These are phyloP conservation scores for Danionella dracula DNA, from an alignment of 2,797 vertebrate species.

Conservation along the genomic window DNA sequence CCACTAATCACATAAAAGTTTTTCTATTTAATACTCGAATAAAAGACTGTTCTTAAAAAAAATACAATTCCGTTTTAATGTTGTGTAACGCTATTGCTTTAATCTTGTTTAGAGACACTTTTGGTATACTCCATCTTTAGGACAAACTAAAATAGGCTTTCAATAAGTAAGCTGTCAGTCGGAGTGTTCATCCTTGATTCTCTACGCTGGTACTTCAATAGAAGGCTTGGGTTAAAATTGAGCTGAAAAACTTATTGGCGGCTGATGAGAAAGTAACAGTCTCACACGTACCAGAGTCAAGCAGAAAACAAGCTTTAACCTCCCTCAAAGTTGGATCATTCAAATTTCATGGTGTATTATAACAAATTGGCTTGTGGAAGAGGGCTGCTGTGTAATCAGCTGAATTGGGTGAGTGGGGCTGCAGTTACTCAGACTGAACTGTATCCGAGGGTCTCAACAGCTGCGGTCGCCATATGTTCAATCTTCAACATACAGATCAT, in stretches of 20 bases:
- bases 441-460: slow-evolving; percentile 26
- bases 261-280: slow-evolving; percentile 36
- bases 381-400: slow-evolving; percentile 26
- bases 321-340: slow-evolving; percentile 26
- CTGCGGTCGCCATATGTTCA: slow-evolving; percentile 1
- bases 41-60: too few species aligned
- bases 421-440: neutral
- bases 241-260: slow-evolving; percentile 25
- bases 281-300: slow-evolving; percentile 31
- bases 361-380: slow-evolving; percentile 17
- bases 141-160: neutral
- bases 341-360: slow-evolving; percentile 26
- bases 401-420: slow-evolving; percentile 7
- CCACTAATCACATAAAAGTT: too few species aligned
- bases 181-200: slow-evolving; percentile 19
- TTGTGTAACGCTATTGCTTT: too few species aligned
- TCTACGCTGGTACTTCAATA: slow-evolving; percentile 25
- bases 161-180: slow-evolving; percentile 27
- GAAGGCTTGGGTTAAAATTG: slow-evolving; percentile 22
- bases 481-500: neutral
- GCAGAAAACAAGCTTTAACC: slow-evolving; percentile 38
- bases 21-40: too few species aligned
- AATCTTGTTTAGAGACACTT: neutral
- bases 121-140: neutral
- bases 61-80: too few species aligned